phyloP scores from a whole-genome alignment of 1,140 invertebrate species.

The Yoshiicerus persimilis region DNA sequence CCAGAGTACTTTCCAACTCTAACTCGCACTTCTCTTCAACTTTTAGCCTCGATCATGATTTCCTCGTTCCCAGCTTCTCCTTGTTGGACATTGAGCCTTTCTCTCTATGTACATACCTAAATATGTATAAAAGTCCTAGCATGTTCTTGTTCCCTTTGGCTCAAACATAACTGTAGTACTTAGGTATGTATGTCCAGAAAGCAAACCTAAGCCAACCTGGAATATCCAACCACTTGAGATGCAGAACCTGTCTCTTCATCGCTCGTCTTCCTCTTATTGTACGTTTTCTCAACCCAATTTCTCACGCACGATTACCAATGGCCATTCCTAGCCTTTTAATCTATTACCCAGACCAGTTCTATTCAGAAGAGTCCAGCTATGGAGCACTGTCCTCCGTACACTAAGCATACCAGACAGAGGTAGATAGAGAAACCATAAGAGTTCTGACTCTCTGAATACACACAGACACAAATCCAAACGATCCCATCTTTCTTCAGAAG shows the following conservation, averaged over 20 bases:
- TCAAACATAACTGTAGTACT: not conserved
- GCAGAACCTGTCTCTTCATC: constrained; percentile 4
- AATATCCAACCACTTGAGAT: constrained; percentile 8
- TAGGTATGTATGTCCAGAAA: not conserved
- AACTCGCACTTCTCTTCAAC: not conserved
- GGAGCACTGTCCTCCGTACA: not conserved
- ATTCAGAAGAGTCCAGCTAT: not conserved
- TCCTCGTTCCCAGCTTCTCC: not conserved
- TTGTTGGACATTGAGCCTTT: not conserved
- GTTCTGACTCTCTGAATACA: not conserved
- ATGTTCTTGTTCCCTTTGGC: not conserved
- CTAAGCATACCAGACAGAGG: not conserved
- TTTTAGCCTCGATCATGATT: constrained; percentile 2
- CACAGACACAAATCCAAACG: not conserved
- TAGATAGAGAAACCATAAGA: not conserved
- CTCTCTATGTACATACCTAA: not conserved
- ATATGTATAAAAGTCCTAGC: not conserved
- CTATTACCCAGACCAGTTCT: constrained; percentile 5
- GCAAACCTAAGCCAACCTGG: not conserved
- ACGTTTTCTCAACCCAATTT: constrained; percentile 32
- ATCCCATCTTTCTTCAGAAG: not conserved
- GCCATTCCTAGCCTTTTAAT: constrained; percentile 35
- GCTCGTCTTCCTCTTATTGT: constrained; percentile 6
- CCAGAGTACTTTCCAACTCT: not conserved
- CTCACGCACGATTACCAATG: constrained; percentile 44